phyloP scores from a whole-genome alignment of 37 sponge, comb jelly and placozoan species.

The Axinella damicornis region DNA sequence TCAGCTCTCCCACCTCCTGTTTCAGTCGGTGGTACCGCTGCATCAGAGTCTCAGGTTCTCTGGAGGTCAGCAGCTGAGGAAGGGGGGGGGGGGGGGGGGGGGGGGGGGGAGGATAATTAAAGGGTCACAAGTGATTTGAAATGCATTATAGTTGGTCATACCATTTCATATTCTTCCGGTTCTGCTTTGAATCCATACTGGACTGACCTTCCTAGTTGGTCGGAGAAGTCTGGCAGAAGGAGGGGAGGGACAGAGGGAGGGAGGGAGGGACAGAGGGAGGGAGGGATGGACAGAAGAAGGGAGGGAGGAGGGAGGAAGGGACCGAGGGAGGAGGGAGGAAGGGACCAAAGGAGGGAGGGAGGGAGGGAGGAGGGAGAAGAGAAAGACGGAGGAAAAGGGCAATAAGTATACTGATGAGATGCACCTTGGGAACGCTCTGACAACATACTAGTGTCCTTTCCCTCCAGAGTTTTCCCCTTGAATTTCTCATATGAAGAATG shows the following conservation, averaged over 20 bases:
- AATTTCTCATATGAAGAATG: conserved; percentile 49
- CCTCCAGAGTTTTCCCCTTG: conserved; percentile 46
- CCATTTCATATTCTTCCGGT: conserved; percentile 41
- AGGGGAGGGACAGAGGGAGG: too few species aligned
- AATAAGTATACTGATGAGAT: too few species aligned
- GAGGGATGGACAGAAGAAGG: too few species aligned
- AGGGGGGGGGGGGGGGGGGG: not conserved
- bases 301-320: too few species aligned
- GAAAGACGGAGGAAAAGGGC: too few species aligned
- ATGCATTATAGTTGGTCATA: not conserved
- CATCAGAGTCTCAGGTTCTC: conserved; percentile 56
- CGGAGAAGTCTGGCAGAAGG: conserved; percentile 55
- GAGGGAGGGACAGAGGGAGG: too few species aligned
- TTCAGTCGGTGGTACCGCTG: conserved; percentile 75
- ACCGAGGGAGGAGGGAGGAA: too few species aligned
- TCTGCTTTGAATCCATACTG: conserved; percentile 58
- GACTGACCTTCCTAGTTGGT: conserved; percentile 13
- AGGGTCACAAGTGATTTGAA: not conserved
- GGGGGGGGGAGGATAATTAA: not conserved
- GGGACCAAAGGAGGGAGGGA: too few species aligned
- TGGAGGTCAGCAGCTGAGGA: not conserved
- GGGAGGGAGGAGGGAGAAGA: too few species aligned
- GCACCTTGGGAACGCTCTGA: too few species aligned
- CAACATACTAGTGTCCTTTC: conserved; percentile 34
- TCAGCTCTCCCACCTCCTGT: conserved; percentile 69